phyloP scores from a whole-genome alignment of 2,113 vertebrate genomes.

The Anguilla japonica region DNA sequence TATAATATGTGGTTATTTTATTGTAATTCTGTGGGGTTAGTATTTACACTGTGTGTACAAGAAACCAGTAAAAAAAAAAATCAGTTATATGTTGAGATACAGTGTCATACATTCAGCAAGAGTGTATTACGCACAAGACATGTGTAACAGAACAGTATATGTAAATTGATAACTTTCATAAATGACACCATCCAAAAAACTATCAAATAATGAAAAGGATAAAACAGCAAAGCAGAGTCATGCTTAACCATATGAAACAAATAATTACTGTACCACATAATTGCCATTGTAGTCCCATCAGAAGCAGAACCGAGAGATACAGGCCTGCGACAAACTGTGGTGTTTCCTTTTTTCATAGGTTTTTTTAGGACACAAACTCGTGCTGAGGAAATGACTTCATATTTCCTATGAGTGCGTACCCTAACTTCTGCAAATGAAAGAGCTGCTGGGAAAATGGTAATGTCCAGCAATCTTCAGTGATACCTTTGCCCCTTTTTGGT shows the following conservation, averaged over 20 bases:
- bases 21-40: too few relatives aligned
- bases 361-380: not conserved
- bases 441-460: not conserved
- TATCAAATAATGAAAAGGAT: too few relatives aligned
- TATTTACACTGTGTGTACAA: too few relatives aligned
- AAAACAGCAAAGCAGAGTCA: too few relatives aligned
- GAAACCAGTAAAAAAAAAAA: too few relatives aligned
- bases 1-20: too few relatives aligned
- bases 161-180: too few relatives aligned
- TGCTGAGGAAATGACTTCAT: conserved; percentile 42
- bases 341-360: not conserved
- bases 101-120: too few relatives aligned
- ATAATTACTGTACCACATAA: conserved; percentile 43
- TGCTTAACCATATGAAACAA: conserved; percentile 8
- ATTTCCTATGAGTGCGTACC: not conserved
- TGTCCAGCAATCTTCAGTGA: not conserved
- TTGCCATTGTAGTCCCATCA: conserved; percentile 25
- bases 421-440: not conserved
- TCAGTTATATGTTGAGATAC: too few relatives aligned
- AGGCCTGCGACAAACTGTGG: conserved; percentile 18
- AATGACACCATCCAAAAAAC: too few relatives aligned
- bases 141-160: not conserved
- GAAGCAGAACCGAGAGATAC: conserved; percentile 18
- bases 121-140: too few relatives aligned
- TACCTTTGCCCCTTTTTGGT: not conserved